phyloP scores from a whole-genome alignment of 2,888 invertebrate species.

The Hartigia nigra region DNA sequence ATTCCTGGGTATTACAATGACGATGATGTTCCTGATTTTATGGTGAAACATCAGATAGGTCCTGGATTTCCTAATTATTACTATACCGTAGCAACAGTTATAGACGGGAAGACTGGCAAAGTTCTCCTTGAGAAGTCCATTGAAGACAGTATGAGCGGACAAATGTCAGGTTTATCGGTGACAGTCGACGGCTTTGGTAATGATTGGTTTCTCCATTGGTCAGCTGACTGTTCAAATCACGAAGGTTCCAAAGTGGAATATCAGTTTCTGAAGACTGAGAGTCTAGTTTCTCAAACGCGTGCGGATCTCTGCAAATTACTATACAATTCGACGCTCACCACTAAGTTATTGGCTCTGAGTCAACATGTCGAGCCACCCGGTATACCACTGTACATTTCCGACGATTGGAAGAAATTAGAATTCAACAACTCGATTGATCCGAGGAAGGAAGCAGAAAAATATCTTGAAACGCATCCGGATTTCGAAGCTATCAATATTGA shows the following conservation, averaged over 20 bases:
- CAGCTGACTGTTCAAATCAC: slow-evolving; percentile 72
- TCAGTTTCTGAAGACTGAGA: slow-evolving; percentile 62
- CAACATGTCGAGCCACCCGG: slow-evolving; percentile 79
- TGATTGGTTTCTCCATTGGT: slow-evolving; percentile 84
- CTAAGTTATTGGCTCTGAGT: slow-evolving; percentile 75
- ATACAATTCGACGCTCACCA: slow-evolving; percentile 76
- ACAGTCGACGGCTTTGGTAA: slow-evolving; percentile 74
- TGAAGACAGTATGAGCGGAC: slow-evolving; percentile 72
- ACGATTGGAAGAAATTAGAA: slow-evolving; percentile 61
- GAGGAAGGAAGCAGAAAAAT: slow-evolving; percentile 65
- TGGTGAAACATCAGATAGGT: slow-evolving; percentile 78
- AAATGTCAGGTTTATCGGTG: slow-evolving; percentile 71
- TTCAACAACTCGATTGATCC: slow-evolving; percentile 67
- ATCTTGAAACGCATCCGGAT: slow-evolving; percentile 63
- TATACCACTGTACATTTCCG: slow-evolving; percentile 76
- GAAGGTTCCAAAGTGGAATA: slow-evolving; percentile 68
- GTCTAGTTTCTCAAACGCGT: slow-evolving; percentile 44
- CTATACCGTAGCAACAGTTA: slow-evolving; percentile 73
- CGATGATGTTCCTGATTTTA: slow-evolving; percentile 81
- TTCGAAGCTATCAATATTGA: slow-evolving; percentile 41
- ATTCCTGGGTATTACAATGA: slow-evolving; percentile 83
- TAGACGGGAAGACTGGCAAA: slow-evolving; percentile 73
- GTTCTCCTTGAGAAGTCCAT: slow-evolving; percentile 71
- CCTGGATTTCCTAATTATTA: slow-evolving; percentile 81
- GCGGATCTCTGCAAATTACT: slow-evolving; percentile 77